Base-by-base conservation (phyloP, 2,888 invertebrate genomes). In the Salticus scenicus region DNA sequence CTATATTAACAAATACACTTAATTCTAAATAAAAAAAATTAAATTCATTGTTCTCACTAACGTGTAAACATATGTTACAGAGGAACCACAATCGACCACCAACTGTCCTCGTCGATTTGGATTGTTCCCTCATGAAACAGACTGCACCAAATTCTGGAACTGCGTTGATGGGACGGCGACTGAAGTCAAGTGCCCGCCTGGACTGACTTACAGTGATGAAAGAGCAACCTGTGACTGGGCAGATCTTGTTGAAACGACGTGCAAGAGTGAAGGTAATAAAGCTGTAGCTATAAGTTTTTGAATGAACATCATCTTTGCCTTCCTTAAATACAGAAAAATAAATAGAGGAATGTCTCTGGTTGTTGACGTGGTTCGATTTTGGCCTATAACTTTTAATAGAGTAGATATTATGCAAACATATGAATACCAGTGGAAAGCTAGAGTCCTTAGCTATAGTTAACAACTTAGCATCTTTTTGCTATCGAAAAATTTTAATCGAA, bases 191-290 rank as follows among this genome's bases (percentile, higher is more conserved):
- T 88, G 88, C 75, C 88, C 88, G n/a, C 81, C 77, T 1, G 88
- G 88, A 12, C 31, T 88, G 27, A 87, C 80, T 0, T 88, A 82
- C 66, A 84, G 82, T 42, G 86, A 86, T 42, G 73, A 72, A 5
- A 67, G 74, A 10, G 87, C 79, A 1, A 75, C 86, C 5, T 88
- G 88, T 67, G 87, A 88, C 28, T 88, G 88, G 88, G 84, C 88
- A 2, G 88, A 88, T 51, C 74, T 88, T 27, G 88, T 88, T 0
- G 72, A 88, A 41, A 72, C 84, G 12, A 88, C 88, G 12, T 79
- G 86, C 64, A 74, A 69, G 17, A 84, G 83, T 7, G 88, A 88
- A 87, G 87, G 87, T 87, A 87, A 33, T 27, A 0, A 47, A 7
- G 12, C n/a, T 10, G 17, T 17, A 10, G 42, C 30, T 28, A 14